These are phyloP conservation scores for Holothuria leucospilota DNA, from an alignment of 53 echinoderm and acorn worm genomes.

Conservation along the genomic window DNA sequence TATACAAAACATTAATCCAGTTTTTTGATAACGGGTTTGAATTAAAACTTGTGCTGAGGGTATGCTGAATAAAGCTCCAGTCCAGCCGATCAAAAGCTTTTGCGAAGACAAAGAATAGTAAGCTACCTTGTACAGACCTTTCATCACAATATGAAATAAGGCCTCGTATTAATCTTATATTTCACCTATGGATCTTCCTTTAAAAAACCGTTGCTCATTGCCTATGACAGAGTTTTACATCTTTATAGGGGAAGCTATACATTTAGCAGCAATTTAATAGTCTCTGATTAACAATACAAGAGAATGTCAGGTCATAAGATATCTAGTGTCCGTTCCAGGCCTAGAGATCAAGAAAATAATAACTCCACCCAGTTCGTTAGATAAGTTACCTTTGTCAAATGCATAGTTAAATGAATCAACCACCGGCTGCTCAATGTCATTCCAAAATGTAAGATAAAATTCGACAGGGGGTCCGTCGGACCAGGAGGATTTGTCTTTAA, in stretches of 20 bases:
- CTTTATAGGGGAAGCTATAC: neutral
- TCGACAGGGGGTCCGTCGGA: too few relatives aligned
- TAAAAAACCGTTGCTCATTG: neutral
- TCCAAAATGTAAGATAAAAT: constrained; percentile 3
- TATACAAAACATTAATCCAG: constrained; percentile 1
- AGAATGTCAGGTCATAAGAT: too few relatives aligned
- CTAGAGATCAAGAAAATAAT: neutral
- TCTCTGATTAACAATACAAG: neutral
- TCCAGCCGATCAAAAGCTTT: too few relatives aligned
- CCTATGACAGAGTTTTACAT: neutral
- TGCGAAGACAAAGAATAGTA: neutral
- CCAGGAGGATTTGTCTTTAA: neutral
- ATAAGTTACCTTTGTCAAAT: constrained; percentile 9
- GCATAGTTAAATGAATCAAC: neutral
- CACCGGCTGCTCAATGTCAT: neutral
- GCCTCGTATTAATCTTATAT: neutral
- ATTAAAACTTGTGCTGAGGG: neutral
- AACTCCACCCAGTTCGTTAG: neutral
- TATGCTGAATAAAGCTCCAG: too few relatives aligned
- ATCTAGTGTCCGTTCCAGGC: neutral
- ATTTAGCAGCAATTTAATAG: neutral
- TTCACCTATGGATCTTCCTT: neutral
- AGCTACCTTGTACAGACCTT: neutral
- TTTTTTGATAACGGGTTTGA: neutral
- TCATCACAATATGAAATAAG: too few relatives aligned